Percentiles rank a stretch among this genome's conserved stretches.
Conservation (phyloP, 2,888 invertebrate species). For the Cerceris ruficornis region DNA sequence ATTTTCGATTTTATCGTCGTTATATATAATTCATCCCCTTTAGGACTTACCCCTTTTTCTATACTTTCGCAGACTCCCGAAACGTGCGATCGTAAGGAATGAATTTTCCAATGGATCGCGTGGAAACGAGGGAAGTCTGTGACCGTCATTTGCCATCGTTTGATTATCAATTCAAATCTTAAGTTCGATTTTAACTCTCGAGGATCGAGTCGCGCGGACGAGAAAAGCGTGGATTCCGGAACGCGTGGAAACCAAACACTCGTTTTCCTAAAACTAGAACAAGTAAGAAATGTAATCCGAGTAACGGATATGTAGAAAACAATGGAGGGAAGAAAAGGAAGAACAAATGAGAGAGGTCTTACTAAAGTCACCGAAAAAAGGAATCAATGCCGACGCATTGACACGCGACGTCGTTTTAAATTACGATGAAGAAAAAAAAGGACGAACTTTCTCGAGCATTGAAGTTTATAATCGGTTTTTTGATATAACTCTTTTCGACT, state of each 20-base stretch:
- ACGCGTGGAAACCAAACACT: conserved; percentile 46
- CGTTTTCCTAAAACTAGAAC: conserved; percentile 46
- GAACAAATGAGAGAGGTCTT: not conserved
- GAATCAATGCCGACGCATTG: conserved; percentile 39
- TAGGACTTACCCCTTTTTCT: too few relatives aligned
- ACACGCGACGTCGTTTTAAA: conserved; percentile 43
- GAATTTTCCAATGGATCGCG: too few relatives aligned
- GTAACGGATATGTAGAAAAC: conserved; percentile 28
- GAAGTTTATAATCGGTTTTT: conserved; percentile 75
- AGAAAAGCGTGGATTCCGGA: conserved; percentile 57
- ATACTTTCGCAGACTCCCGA: too few relatives aligned
- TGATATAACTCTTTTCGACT: conserved; percentile 72
- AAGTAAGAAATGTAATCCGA: conserved; percentile 40
- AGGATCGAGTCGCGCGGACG: not conserved
- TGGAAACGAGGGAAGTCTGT: too few relatives aligned
- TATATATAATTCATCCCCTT: conserved; percentile 6
- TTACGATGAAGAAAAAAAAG: conserved; percentile 1
- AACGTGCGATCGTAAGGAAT: too few relatives aligned
- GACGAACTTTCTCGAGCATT: conserved; percentile 54
- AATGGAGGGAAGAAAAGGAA: too few relatives aligned
- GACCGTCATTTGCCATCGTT: too few relatives aligned
- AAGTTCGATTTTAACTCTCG: too few relatives aligned
- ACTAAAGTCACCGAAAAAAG: conserved; percentile 26
- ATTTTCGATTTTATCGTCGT: not conserved
- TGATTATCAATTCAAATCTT: too few relatives aligned